These are phyloP conservation scores for Rhopalosiphum maidis DNA, from an alignment of 1,140 invertebrate species.

Conservation along the genomic window DNA sequence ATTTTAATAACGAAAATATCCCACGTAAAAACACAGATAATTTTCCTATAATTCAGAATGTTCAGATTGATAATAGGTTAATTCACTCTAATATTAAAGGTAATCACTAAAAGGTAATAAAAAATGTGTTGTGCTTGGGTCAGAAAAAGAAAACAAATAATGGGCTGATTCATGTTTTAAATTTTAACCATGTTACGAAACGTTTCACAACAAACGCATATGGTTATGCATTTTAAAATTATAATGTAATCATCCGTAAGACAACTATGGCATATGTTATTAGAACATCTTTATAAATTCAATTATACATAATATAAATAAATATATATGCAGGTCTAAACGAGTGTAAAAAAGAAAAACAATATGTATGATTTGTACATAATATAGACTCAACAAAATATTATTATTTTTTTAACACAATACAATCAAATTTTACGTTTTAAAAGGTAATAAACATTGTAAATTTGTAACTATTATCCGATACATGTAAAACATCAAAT, in stretches of 20 bases:
- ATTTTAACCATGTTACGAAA: not conserved
- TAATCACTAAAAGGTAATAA: not conserved
- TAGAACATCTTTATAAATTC: not conserved
- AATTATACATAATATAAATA: not conserved
- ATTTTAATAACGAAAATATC: not conserved
- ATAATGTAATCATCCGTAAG: not conserved
- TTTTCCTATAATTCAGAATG: not conserved
- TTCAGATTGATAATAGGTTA: not conserved
- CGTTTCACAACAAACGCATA: not conserved
- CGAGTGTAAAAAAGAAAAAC: constrained; percentile 15
- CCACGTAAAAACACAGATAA: not conserved
- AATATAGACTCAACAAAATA: constrained; percentile 45
- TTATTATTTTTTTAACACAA: constrained; percentile 34
- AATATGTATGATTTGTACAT: not conserved
- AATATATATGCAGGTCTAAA: not conserved
- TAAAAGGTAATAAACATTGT: constrained; percentile 13
- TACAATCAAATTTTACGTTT: constrained; percentile 36
- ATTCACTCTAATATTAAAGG: not conserved
- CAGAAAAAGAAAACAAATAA: not conserved
- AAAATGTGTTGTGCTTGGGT: not conserved
- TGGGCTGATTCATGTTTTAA: not conserved
- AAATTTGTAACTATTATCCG: constrained; percentile 32
- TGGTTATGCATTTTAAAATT: not conserved
- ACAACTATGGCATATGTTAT: constrained; percentile 7
- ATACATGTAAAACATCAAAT: constrained; percentile 21